Evolutionary conservation across 1,140 invertebrate genomes (phyloP).

Genomic region (Cherax destructor): DNA sequence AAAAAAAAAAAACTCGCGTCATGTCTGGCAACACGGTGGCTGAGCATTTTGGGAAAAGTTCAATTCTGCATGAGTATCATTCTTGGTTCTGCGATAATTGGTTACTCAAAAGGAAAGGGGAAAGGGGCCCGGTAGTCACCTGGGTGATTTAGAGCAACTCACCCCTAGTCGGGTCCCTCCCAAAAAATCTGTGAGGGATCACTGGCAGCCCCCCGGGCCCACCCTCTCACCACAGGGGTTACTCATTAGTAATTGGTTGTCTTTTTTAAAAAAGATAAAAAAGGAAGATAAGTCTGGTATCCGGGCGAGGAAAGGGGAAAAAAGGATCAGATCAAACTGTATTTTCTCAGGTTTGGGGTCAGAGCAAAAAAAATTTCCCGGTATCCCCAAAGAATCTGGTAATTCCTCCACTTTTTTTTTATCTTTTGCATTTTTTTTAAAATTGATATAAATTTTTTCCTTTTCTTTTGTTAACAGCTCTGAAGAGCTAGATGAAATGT

Average conservation of each 20-base stretch:
- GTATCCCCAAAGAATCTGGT: background rate
- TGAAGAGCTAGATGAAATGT: no score
- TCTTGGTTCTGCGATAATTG: no score
- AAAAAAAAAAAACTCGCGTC: no score
- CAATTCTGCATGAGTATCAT: no score
- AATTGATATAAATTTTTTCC: background rate
- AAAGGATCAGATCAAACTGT: background rate
- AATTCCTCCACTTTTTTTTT: background rate
- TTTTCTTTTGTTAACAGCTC: background rate
- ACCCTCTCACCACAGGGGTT: constrained; percentile 7
- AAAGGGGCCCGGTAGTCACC: no score
- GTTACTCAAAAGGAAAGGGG: no score
- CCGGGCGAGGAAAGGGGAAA: background rate
- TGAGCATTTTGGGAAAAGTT: no score
- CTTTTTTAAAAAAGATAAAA: constrained; percentile 22
- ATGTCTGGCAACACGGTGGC: no score
- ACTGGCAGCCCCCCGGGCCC: background rate
- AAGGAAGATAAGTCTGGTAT: constrained; percentile 16
- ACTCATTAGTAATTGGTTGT: constrained; percentile 38
- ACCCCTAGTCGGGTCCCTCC: background rate
- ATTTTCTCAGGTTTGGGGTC: background rate
- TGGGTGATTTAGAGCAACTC: background rate
- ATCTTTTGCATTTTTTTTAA: background rate
- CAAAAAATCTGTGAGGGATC: constrained; percentile 13
- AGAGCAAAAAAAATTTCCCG: background rate